Evolutionary conservation across 2,888 invertebrate genomes (phyloP), one percentile per base, ranked within the genome.

Genomic region (Scrobipalpa costella): DNA sequence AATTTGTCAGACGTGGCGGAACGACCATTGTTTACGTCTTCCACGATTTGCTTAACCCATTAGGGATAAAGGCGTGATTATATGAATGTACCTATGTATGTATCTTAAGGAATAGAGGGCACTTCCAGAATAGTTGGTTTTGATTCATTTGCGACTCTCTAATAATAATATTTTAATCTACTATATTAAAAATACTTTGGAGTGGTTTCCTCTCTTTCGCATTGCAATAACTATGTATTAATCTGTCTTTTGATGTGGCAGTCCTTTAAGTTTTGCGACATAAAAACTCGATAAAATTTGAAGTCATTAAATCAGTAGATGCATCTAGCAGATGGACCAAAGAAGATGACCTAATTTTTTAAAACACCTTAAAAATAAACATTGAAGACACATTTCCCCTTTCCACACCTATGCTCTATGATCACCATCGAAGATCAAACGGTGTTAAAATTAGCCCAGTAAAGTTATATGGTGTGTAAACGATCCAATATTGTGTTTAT

Each of bases 401-500:
- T 33, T 38, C 47, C 7, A 44, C 40, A 47, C 60, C 60, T 21
- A 60, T 60, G 34, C 27, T 44, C 58, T 27, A 59, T 59, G 58
- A 59, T 59, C 58, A 59, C 40, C 44, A 44, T 60, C 49, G 27
- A 13, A 60, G 60, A 60, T 60, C 60, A 60, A 60, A 60, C 36
- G 36, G 38, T 36, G 6, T 17, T 61, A 61, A 61, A 61, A 52
- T 61, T 52, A 61, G 52, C 17, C 49, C 15, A 13, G 52, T 34
- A 61, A 36, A 63, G 15, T 62, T 62, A 34, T 60, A 44, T 33
- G 47, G 77, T 67, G 72, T 73, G 79, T 81, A 81, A 84, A 84
- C 83, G 81, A 80, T 82, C 80, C 79, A 73, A 83, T 84, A 85
- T 85, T 81, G 77, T 80, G 81, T n/a, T n/a, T 73, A 76, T 85